These are phyloP conservation scores for Myotis myotis DNA, from an alignment of 2,797 vertebrate genomes.

Conservation along the genomic window DNA sequence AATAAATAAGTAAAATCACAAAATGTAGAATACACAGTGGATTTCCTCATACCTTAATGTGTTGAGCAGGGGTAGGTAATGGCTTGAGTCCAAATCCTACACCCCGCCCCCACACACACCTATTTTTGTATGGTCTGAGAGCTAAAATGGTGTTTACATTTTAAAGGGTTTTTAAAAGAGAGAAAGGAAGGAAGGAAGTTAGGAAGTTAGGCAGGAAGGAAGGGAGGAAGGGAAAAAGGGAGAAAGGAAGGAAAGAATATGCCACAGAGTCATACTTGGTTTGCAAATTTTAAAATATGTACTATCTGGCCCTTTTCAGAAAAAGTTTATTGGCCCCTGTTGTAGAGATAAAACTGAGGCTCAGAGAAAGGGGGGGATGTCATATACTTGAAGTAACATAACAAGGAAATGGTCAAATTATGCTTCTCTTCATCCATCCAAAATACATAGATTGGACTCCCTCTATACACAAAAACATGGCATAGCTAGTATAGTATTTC, in stretches of 20 bases:
- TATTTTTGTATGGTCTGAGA: neutral
- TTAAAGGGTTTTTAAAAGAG: neutral
- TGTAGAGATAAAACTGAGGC: neutral
- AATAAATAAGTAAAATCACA: neutral
- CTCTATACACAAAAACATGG: neutral
- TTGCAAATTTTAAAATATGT: slow-evolving; percentile 4
- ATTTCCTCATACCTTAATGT: neutral
- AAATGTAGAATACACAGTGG: neutral
- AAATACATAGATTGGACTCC: neutral
- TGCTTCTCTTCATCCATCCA: neutral
- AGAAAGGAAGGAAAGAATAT: neutral
- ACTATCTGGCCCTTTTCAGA: neutral
- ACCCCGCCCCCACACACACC: too few relatives aligned
- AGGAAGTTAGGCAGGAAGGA: neutral
- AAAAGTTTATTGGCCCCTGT: neutral
- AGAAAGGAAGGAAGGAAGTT: neutral
- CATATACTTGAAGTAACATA: neutral
- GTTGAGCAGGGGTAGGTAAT: neutral
- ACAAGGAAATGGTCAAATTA: neutral
- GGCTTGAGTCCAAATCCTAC: neutral
- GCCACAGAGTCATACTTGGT: neutral
- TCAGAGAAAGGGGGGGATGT: neutral
- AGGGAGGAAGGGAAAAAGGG: too few relatives aligned
- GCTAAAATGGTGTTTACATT: neutral
- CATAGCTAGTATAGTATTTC: neutral